Evolutionary conservation across 1,140 invertebrate species (phyloP), one percentile per base, ranked within the genome.

Genomic region (Ceratina australensis): DNA sequence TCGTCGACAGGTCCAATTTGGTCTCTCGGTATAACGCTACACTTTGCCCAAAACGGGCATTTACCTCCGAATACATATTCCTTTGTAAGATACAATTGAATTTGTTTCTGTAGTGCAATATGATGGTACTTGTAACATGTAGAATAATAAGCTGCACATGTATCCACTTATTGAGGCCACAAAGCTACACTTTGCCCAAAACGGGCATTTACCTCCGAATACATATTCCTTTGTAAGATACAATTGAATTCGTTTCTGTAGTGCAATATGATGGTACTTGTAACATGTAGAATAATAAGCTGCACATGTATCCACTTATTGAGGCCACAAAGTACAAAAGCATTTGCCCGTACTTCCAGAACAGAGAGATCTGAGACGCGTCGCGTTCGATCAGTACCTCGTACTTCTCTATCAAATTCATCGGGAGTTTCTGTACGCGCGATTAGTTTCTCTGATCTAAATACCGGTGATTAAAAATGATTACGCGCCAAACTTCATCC

Each of bases 31-130:
- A 42, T n/a, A 2, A 54, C 24, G 63, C 52, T 10, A n/a, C 77
- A 54, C 33, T 71, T 65, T 24, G 88, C 87, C 87, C 86, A 90
- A 10, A 89, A 64, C 3, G 84, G 79, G 71, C 90, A 90, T 10
- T 88, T 73, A 22, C 75, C 82, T 5, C 67, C 79, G 57, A 87
- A 87, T 64, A 86, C 52, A 10, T 84, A 22, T 18, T 83, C 0
- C 87, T 90, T 57, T 22, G 50, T 68, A 57, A 59, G 26, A 63
- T 18, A 66, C 49, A 52, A 52, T 42, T 76, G 63, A 49, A 66
- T 59, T 76, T 57, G 18, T 16, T 15, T 72, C 24, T 59, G 13
- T 24, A 76, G 61, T 57, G 24, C n/a, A 2, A 18, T 71, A 16
- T 2, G 18, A 33, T 52, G 52, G 79, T 88, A 90, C 89, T 88